These are phyloP conservation scores for Festucalex cinctus DNA, from an alignment of 2,113 vertebrate species.

Conservation along the genomic window DNA sequence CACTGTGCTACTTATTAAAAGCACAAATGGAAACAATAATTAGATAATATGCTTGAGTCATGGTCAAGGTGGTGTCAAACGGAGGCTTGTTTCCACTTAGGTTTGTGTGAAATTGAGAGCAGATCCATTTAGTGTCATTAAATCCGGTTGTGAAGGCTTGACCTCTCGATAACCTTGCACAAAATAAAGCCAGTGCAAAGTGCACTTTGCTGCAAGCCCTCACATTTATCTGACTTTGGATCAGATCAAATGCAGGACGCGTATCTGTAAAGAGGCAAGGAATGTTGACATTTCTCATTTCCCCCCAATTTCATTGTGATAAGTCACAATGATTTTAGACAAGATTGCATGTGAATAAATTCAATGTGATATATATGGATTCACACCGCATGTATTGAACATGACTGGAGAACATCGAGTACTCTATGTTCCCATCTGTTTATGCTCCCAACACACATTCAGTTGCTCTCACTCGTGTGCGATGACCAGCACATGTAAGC, in stretches of 20 bases:
- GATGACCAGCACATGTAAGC: no score
- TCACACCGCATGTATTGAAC: no score
- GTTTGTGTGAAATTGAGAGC: slow-evolving; percentile 49
- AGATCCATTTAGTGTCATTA: slow-evolving; percentile 52
- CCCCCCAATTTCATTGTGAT: slow-evolving; percentile 14
- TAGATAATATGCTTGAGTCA: no score
- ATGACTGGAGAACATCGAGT: no score
- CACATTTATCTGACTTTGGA: slow-evolving; percentile 44
- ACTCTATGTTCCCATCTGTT: no score
- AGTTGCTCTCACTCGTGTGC: no score
- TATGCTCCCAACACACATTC: no score
- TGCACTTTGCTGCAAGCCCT: slow-evolving; percentile 20
- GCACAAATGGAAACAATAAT: no score
- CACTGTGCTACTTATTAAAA: no score
- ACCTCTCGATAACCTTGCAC: slow-evolving; percentile 34
- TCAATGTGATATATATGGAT: no score
- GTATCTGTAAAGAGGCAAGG: slow-evolving; percentile 23
- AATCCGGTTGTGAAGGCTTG: slow-evolving; percentile 50
- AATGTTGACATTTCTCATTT: slow-evolving; percentile 12
- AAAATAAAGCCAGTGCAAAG: slow-evolving; percentile 49
- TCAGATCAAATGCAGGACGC: slow-evolving; percentile 24
- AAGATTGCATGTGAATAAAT: no score
- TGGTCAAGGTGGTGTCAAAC: slow-evolving; percentile 13
- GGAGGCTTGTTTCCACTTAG: slow-evolving; percentile 27
- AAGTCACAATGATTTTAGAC: slow-evolving; percentile 2